phyloP scores from a whole-genome alignment of 1,140 invertebrate species.

The Heterodera schachtii region DNA sequence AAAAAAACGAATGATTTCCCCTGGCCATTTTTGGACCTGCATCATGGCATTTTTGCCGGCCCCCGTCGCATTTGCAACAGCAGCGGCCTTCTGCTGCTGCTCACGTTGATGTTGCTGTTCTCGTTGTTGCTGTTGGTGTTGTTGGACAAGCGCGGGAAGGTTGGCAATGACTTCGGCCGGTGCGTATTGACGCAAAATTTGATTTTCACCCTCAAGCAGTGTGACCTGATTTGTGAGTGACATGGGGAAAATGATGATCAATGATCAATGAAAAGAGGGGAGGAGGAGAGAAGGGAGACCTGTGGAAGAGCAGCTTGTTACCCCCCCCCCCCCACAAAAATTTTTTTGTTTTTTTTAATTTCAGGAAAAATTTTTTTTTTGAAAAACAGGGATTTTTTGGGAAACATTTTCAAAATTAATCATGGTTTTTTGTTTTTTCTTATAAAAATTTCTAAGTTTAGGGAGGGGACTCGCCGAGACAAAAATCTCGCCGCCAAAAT shows the following conservation, averaged over 20 bases:
- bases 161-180: slow-evolving; percentile 54
- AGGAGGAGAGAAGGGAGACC: too few relatives aligned
- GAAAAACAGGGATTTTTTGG: neutral
- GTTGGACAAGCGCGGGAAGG: slow-evolving; percentile 27
- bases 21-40: neutral
- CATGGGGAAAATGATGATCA: too few relatives aligned
- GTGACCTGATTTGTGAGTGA: slow-evolving; percentile 35
- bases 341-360: neutral
- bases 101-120: neutral
- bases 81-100: neutral
- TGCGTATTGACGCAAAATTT: slow-evolving; percentile 55
- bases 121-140: neutral
- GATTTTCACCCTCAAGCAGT: slow-evolving; percentile 56
- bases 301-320: too few relatives aligned
- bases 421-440: too few relatives aligned
- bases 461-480: too few relatives aligned
- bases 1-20: too few relatives aligned
- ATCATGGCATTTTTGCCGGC: neutral
- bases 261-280: too few relatives aligned
- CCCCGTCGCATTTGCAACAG: neutral
- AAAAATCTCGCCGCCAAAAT: too few relatives aligned
- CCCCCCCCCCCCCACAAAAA: neutral
- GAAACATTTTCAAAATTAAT: slow-evolving; percentile 4
- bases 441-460: too few relatives aligned
- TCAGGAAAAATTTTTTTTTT: too few relatives aligned